These are phyloP conservation scores for Kryptolebias marmoratus DNA, from an alignment of 2,113 vertebrate species.

Conservation along the genomic window DNA sequence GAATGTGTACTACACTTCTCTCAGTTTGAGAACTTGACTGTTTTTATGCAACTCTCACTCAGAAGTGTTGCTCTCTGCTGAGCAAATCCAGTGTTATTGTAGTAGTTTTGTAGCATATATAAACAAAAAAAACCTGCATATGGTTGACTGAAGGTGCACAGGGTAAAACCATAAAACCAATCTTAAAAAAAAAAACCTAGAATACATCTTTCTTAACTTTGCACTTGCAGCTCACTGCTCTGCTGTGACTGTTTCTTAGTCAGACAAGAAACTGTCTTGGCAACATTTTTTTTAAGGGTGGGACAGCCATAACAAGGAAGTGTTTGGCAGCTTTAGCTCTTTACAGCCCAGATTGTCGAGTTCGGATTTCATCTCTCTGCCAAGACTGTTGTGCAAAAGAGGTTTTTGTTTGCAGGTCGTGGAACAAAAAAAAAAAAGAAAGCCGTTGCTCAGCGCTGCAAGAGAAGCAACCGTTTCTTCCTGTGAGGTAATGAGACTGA, in stretches of 20 bases:
- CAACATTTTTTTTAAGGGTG: background rate
- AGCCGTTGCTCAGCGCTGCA: too few relatives aligned
- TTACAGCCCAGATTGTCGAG: background rate
- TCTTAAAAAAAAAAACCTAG: background rate
- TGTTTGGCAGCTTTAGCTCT: background rate
- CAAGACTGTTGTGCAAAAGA: background rate
- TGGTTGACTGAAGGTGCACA: background rate
- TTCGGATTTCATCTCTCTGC: constrained; percentile 1
- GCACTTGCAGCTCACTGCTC: background rate
- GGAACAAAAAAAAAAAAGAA: background rate
- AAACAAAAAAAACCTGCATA: background rate
- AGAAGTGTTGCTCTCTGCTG: background rate
- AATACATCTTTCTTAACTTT: background rate
- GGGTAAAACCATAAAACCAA: background rate
- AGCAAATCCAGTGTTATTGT: background rate
- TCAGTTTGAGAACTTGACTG: background rate
- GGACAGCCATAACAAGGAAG: constrained; percentile 22
- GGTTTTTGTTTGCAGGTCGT: background rate
- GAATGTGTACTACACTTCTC: background rate
- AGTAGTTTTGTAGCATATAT: background rate
- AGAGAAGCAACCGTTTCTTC: too few relatives aligned
- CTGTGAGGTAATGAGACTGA: too few relatives aligned
- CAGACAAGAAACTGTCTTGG: background rate
- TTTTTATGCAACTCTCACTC: background rate
- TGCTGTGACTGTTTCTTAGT: background rate